Evolutionary conservation across 1,140 invertebrate genomes (phyloP), one percentile per base, ranked within the genome.

Genomic region (Drosophila ironensis): DNA sequence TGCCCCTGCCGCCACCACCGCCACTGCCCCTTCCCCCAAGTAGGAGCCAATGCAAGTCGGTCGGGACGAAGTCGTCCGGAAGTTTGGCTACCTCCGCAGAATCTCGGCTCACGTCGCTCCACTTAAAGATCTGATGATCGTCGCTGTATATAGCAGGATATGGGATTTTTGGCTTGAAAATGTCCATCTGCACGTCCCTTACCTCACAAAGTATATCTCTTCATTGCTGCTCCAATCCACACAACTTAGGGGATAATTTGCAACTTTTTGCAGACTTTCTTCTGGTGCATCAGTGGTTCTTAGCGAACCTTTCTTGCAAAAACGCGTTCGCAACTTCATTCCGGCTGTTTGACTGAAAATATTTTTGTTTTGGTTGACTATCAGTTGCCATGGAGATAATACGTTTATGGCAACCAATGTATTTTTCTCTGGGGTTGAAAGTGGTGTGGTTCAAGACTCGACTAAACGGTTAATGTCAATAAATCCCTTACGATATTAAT

Each of bases 171-270:
- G 4, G n/a, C 9, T 2, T 27, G 25, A 6, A 2, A 14, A 9
- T 4, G 11, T 30, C 11, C 1, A 3, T 16, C n/a, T n/a, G n/a
- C n/a, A n/a, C n/a, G n/a, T 3, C 7, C 2, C 30, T 11, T 52
- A 22, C 96, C 95, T 96, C 74, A 94, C 95, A 25, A 97, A 97
- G 91, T 96, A 96, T 38, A 98, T 94, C 91, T 98, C 97, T 90
- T 99, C 97, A 24, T 96, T 94, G 71, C 94, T 96, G 88, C 94
- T 96, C 98, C 98, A 99, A 59, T 95, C 95, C 7, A 98, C 94
- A 90, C 97, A 97, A 53, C 95, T 95, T 3, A 97, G 94, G 11
- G 95, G 91, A 81, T 94, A 94, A 30, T 91, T 92, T 89, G 97
- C 95, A 42, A 27, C 17, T 11, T 52, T 50, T 7, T 19, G 25